Base-by-base conservation (phyloP, 2,797 vertebrate genomes). In the Leuciscus waleckii region DNA sequence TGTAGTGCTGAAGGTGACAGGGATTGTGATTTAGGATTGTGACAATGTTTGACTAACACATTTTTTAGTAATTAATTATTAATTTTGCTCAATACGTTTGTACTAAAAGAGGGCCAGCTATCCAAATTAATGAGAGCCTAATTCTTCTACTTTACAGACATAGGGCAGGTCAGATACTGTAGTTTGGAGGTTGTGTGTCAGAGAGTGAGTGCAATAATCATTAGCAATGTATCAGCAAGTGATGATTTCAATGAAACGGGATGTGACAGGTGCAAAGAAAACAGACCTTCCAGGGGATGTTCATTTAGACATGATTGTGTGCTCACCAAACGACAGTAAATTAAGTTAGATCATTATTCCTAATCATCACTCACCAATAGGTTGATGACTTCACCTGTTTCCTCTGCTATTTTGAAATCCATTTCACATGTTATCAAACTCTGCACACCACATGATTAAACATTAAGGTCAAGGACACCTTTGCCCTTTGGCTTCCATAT, bases 401-500 rank as follows among this genome's bases (percentile, higher is more conserved):
- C n/a, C 35, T 26, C 13, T 39, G 51, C 74, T 56, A 13, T 56
- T 56, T 51, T 77, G 21, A 54, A 77, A 58, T 77, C 23, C 35
- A 58, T 77, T 56, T 77, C 7, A 39, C 74, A 58, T 54, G 29
- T 74, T 32, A 56, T 51, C 29, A 35, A 58, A 39, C 74, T 51
- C 70, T 51, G 49, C 1, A 4, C 39, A 26, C 23, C 39, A 73
- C 29, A 56, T 56, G 29, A 39, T 37, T 76, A 39, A 76, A 16
- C 32, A 58, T 13, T 7, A 35, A 75, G 29, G 29, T 56, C 51
- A 56, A 54, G 29, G 49, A 76, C 11, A 39, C 75, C 35, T 41
- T 61, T 77, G 75, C 54, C 54, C 54, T 61, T 77, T 77, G 35
- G 21, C 51, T 61, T 77, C 23, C 54, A 26, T 77, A 19, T 77